Evolutionary conservation across 2,797 vertebrate genomes (phyloP), one percentile per base, ranked within the genome.

Genomic region (Argyrosomus regius): DNA sequence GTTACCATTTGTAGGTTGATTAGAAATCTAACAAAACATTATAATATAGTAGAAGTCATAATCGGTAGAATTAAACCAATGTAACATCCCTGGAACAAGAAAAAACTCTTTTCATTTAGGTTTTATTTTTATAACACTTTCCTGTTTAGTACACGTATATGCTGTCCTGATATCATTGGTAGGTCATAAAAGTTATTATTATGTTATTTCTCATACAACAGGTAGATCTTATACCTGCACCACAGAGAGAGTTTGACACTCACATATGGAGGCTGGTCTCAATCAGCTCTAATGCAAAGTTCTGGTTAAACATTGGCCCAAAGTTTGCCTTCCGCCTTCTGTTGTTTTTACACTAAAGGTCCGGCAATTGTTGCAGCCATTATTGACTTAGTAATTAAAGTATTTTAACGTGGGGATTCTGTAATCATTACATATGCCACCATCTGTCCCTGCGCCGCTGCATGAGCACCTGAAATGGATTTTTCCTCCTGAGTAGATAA

Each of bases 361-460:
- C 96, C 89, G 84, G 95, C 95, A 94, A 96, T 96, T 97, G 97
- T 97, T 97, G 96, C 95, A 94, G 95, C 92, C 96, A 95, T 96
- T 99, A 98, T 99, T 99, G 97, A 99, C 98, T 98, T 97, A 98
- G 98, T 97, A 99, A 99, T 99, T 99, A 99, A 99, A 99, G 97
- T 97, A 98, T 99, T 98, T 98, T 97, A 97, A 97, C 96, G 95
- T 96, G 95, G 95, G 96, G 96, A 98, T 98, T 98, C 97, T 97
- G 97, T 98, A 98, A 98, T 99, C 97, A 98, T 96, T 88, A 93
- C 96, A 97, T 97, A 96, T 95, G 95, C 95, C 95, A 88, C 98
- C 98, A 99, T 99, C 98, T 99, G 98, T 96, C 96, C 94, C 93
- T 91, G 94, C 46, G 89, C 88, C 88, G 90, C 91, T 86, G 76